phyloP scores from a whole-genome alignment of 2,888 invertebrate genomes.

The Lycocerus yunnanus region DNA sequence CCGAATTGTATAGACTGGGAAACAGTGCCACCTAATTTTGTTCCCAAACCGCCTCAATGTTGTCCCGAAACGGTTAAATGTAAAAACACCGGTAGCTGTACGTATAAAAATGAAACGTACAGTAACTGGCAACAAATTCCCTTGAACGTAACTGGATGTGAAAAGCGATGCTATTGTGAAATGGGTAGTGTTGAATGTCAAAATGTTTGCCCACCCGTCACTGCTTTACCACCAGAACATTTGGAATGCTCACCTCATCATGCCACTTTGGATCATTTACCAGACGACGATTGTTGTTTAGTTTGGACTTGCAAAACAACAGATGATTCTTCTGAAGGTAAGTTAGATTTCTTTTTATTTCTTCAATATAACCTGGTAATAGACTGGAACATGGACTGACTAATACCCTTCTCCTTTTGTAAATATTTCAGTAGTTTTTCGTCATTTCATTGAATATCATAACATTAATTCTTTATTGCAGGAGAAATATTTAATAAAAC shows the following conservation, averaged over 20 bases:
- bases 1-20: constrained; percentile 88
- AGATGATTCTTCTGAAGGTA: constrained; percentile 43
- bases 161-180: constrained; percentile 85
- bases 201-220: constrained; percentile 77
- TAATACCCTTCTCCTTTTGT: constrained; percentile 34
- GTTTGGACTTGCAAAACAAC: constrained; percentile 70
- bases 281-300: constrained; percentile 83
- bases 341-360: background rate
- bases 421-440: constrained; percentile 29
- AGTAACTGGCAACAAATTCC: constrained; percentile 86
- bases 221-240: constrained; percentile 74
- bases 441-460: background rate
- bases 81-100: constrained; percentile 81
- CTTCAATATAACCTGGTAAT: constrained; percentile 24
- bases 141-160: constrained; percentile 78
- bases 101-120: constrained; percentile 68
- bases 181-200: constrained; percentile 86
- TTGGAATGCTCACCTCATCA: constrained; percentile 72
- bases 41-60: constrained; percentile 75
- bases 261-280: constrained; percentile 67
- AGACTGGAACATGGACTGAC: constrained; percentile 33
- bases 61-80: constrained; percentile 81
- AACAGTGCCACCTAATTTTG: constrained; percentile 72
- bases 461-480: constrained; percentile 41
- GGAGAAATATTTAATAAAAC: constrained; percentile 35